These are phyloP conservation scores for Altica lythri DNA, from an alignment of 2,888 invertebrate genomes.

Conservation along the genomic window DNA sequence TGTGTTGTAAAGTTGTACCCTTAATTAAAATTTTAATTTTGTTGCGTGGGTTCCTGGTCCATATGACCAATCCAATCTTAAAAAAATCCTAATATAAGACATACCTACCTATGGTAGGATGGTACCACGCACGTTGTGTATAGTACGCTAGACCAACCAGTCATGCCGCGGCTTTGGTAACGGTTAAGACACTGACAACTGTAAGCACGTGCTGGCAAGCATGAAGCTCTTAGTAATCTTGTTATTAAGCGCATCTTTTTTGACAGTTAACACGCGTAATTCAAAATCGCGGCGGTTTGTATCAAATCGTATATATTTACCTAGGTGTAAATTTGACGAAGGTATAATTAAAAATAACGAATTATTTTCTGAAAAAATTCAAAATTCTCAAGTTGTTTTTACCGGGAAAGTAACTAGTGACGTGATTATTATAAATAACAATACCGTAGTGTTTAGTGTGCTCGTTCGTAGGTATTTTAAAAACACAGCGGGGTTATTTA, in stretches of 20 bases:
- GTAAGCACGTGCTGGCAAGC: slow-evolving; percentile 23
- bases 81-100: slow-evolving; percentile 53
- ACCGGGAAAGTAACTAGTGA: slow-evolving; percentile 55
- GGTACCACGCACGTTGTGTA: slow-evolving; percentile 48
- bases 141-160: slow-evolving; percentile 43
- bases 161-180: slow-evolving; percentile 50
- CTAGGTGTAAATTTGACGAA: slow-evolving; percentile 54
- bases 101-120: slow-evolving; percentile 52
- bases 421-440: slow-evolving; percentile 44
- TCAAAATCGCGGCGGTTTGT: slow-evolving; percentile 37
- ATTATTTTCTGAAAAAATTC: slow-evolving; percentile 46
- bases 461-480: slow-evolving; percentile 54
- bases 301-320: slow-evolving; percentile 44
- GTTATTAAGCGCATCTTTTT: slow-evolving; percentile 18
- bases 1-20: slow-evolving; percentile 45
- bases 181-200: slow-evolving; percentile 34
- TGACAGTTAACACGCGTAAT: slow-evolving; percentile 33
- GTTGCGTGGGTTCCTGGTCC: slow-evolving; percentile 49
- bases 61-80: slow-evolving; percentile 51
- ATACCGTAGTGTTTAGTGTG: slow-evolving; percentile 50
- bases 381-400: slow-evolving; percentile 50
- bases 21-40: slow-evolving; percentile 46
- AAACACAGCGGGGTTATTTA: slow-evolving; percentile 45
- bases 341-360: slow-evolving; percentile 50
- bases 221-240: slow-evolving; percentile 23